Evolutionary conservation across 2,113 vertebrate genomes (phyloP).

Genomic region (Prionailurus viverrinus): DNA sequence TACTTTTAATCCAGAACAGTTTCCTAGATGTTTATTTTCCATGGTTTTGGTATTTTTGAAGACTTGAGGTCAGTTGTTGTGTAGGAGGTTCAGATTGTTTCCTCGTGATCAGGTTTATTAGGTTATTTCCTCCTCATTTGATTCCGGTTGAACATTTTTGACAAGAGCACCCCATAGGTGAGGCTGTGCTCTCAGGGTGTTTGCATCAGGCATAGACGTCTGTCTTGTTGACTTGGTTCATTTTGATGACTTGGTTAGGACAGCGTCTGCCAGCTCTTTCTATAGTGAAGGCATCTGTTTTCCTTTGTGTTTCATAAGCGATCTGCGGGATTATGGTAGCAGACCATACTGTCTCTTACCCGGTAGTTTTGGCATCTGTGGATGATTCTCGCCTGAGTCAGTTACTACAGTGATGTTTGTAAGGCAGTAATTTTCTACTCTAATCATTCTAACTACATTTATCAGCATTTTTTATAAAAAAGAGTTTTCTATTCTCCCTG

Average conservation of each 20-base stretch:
- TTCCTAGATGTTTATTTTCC: neutral
- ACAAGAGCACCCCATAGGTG: neutral
- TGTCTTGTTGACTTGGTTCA: neutral
- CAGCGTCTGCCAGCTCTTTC: neutral
- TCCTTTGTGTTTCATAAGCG: neutral
- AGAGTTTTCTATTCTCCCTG: neutral
- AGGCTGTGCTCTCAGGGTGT: neutral
- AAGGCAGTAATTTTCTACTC: neutral
- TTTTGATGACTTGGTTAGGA: neutral
- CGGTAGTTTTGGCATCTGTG: neutral
- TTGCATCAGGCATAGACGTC: neutral
- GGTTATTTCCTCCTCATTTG: neutral
- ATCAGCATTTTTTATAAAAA: neutral
- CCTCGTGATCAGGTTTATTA: neutral
- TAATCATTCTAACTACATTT: neutral
- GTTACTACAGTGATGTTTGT: neutral
- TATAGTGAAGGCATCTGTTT: neutral
- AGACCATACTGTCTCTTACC: neutral
- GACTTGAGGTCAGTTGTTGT: neutral
- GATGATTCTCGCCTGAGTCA: neutral
- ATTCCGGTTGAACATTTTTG: neutral
- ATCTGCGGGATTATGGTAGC: neutral
- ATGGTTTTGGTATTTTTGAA: neutral
- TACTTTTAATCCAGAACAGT: conserved; percentile 26
- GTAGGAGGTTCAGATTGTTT: neutral